Evolutionary conservation across 1,140 invertebrate species (phyloP).

Genomic region (Meloidogyne chitwoodi): DNA sequence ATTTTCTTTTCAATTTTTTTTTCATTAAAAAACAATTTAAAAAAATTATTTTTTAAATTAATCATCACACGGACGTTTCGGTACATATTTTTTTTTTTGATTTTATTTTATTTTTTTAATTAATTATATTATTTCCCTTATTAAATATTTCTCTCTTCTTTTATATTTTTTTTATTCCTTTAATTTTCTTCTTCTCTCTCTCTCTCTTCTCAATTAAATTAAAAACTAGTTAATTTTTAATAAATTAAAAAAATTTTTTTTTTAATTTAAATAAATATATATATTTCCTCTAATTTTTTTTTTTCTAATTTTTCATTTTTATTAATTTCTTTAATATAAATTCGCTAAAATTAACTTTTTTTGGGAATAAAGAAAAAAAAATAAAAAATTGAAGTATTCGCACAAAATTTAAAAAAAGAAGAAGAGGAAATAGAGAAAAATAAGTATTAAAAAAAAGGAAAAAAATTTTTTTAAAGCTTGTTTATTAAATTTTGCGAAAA

Average conservation of each 20-base stretch:
- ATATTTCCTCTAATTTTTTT: not conserved
- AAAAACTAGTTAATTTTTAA: too few species aligned
- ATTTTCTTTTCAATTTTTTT: too few species aligned
- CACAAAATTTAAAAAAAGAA: not conserved
- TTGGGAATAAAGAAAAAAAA: not conserved
- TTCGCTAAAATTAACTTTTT: not conserved
- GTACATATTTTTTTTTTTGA: too few species aligned
- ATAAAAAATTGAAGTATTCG: not conserved
- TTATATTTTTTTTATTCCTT: not conserved
- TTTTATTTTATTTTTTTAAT: not conserved
- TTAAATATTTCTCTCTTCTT: not conserved
- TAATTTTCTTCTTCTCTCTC: not conserved
- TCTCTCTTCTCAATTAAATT: not conserved
- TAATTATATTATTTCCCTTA: not conserved
- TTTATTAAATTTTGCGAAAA: conserved; percentile 3
- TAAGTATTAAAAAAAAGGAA: not conserved
- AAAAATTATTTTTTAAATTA: too few species aligned
- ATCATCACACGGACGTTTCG: too few species aligned
- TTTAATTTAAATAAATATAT: not conserved
- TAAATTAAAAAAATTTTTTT: not conserved
- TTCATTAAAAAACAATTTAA: too few species aligned
- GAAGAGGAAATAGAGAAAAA: too few species aligned
- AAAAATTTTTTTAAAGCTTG: not conserved
- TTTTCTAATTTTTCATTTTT: too few species aligned
- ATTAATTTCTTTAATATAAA: not conserved